Percentiles rank a stretch among this genome's conserved stretches.
phyloP scores from a whole-genome alignment of 2,888 invertebrate species.

The Parasteatoda lunata region DNA sequence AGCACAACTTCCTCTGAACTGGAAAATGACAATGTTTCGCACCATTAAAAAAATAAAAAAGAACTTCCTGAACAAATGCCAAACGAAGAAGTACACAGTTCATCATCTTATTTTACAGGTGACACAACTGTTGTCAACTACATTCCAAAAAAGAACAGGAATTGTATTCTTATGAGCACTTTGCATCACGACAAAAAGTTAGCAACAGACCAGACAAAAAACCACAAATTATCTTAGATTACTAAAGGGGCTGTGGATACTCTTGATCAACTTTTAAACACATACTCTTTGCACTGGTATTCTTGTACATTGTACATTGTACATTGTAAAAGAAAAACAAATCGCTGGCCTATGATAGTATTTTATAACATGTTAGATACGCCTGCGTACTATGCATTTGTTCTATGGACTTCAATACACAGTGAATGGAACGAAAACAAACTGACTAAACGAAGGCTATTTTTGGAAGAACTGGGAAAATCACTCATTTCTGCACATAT shows the following conservation, averaged over 20 bases:
- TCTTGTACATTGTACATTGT: too few relatives aligned
- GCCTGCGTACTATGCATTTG: too few relatives aligned
- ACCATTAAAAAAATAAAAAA: slow-evolving; percentile 16
- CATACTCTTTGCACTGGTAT: neutral
- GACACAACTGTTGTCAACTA: neutral
- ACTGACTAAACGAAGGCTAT: slow-evolving; percentile 4
- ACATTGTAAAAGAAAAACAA: too few relatives aligned
- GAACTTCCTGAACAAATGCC: slow-evolving; percentile 10
- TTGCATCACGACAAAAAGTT: slow-evolving; percentile 14
- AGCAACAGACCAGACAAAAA: neutral
- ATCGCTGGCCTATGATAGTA: too few relatives aligned
- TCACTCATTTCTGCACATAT: slow-evolving; percentile 23
- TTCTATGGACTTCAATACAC: too few relatives aligned
- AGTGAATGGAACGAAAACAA: slow-evolving; percentile 22
- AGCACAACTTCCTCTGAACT: slow-evolving; percentile 8
- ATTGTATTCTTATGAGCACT: slow-evolving; percentile 1
- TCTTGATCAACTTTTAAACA: slow-evolving; percentile 31
- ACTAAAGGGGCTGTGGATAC: slow-evolving; percentile 9
- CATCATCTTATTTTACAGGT: neutral
- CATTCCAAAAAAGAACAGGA: neutral
- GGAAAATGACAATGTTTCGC: slow-evolving; percentile 7
- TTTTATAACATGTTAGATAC: too few relatives aligned
- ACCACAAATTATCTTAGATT: slow-evolving; percentile 6
- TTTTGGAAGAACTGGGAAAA: slow-evolving; percentile 6
- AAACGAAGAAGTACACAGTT: slow-evolving; percentile 16